A percentile compares a stretch with the other conserved stretches of the same genome.
These are phyloP conservation scores for Cyclopterus lumpus DNA, from an alignment of 2,797 vertebrate species.

Conservation along the genomic window DNA sequence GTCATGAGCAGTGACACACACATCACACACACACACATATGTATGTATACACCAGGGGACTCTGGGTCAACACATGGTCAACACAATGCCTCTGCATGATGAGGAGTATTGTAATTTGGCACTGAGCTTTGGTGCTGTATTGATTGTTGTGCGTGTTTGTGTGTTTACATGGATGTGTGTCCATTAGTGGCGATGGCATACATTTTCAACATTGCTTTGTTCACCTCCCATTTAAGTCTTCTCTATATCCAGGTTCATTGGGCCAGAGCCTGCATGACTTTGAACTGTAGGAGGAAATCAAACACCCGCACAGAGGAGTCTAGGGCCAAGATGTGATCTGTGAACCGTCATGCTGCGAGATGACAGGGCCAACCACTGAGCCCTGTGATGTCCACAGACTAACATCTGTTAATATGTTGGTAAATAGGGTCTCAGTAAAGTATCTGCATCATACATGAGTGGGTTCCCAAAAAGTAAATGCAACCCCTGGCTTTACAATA, in stretches of 20 bases:
- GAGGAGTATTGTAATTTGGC: slow-evolving; percentile 17
- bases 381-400: slow-evolving; percentile 20
- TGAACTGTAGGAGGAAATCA: not conserved
- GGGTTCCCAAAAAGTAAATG: not conserved
- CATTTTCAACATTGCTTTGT: slow-evolving; percentile 7
- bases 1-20: slow-evolving; percentile 8
- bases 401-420: slow-evolving; percentile 40
- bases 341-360: slow-evolving; percentile 23
- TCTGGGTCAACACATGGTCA: slow-evolving; percentile 5
- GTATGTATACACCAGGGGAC: slow-evolving; percentile 21
- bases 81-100: slow-evolving; percentile 22
- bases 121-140: slow-evolving; percentile 16
- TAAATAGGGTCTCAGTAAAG: slow-evolving; percentile 18
- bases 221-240: not conserved
- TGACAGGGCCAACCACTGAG: slow-evolving; percentile 20
- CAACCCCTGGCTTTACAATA: not conserved
- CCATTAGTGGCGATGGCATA: not conserved
- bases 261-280: not conserved
- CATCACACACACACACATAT: slow-evolving; percentile 15
- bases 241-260: not conserved
- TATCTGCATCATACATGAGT: not conserved
- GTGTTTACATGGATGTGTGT: slow-evolving; percentile 3
- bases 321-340: slow-evolving; percentile 15
- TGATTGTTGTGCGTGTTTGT: slow-evolving; percentile 10
- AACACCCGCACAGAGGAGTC: slow-evolving; percentile 5